Percentiles rank a stretch among this genome's conserved stretches.
Conservation (phyloP, 2,113 vertebrate species). For the Ameiurus melas region DNA sequence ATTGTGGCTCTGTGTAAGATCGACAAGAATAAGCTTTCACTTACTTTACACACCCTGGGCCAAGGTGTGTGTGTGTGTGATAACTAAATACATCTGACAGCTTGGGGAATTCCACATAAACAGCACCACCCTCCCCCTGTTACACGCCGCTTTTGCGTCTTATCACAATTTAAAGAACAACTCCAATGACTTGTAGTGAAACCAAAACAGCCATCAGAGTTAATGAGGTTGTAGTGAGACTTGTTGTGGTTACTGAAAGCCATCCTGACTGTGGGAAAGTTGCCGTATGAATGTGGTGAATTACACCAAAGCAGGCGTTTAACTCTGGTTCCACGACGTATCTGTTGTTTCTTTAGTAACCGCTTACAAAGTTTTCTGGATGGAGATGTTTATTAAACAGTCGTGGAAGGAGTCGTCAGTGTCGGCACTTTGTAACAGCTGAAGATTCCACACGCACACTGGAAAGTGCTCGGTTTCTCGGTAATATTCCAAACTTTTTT, state of each 20-base stretch:
- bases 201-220: slow-evolving; percentile 31
- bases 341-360: neutral
- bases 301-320: neutral
- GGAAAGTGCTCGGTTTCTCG: neutral
- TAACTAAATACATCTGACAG: neutral
- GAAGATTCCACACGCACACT: neutral
- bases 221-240: slow-evolving; percentile 18
- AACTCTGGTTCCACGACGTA: neutral
- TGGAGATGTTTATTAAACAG: neutral
- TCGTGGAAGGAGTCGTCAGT: neutral
- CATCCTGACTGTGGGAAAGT: slow-evolving; percentile 16
- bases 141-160: neutral
- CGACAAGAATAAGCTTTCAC: neutral
- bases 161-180: too few relatives aligned
- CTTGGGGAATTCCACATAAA: slow-evolving; percentile 16
- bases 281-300: neutral
- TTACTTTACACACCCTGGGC: neutral
- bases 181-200: neutral
- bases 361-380: neutral
- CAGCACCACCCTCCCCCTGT: neutral
- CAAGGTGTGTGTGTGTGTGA: neutral
- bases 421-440: neutral
- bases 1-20: neutral
- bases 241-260: neutral
- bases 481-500: neutral